phyloP scores from a whole-genome alignment of 2,888 invertebrate species.

The Epirrita christyi region DNA sequence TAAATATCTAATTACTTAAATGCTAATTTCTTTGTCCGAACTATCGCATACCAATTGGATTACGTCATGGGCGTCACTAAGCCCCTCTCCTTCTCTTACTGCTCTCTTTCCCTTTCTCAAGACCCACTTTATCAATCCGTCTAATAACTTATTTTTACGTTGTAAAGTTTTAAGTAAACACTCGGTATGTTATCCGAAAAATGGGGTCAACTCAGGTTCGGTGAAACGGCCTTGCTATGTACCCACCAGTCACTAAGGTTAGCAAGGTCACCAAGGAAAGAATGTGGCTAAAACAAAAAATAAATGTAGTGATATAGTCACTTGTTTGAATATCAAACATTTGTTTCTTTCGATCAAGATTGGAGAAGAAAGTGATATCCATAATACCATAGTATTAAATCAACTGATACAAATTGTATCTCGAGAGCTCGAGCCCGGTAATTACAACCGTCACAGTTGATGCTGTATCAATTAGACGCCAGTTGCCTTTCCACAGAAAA shows the following conservation, averaged over 20 bases:
- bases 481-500: slow-evolving; percentile 75
- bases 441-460: slow-evolving; percentile 69
- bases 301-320: slow-evolving; percentile 19
- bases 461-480: slow-evolving; percentile 79
- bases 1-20: slow-evolving; percentile 45
- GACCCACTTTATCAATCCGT: slow-evolving; percentile 62
- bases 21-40: slow-evolving; percentile 65
- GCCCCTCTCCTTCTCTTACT: slow-evolving; percentile 35
- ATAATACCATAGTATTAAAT: slow-evolving; percentile 32
- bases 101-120: slow-evolving; percentile 41
- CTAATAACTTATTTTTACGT: slow-evolving; percentile 42
- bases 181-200: slow-evolving; percentile 48
- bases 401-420: slow-evolving; percentile 34
- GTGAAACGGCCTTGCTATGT: slow-evolving; percentile 47
- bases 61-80: slow-evolving; percentile 70
- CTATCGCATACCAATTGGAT: slow-evolving; percentile 73
- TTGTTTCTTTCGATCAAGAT: slow-evolving; percentile 21
- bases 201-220: slow-evolving; percentile 53
- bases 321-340: slow-evolving; percentile 22
- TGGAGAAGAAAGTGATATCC: slow-evolving; percentile 30
- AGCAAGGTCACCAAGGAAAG: slow-evolving; percentile 38
- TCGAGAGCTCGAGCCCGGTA: slow-evolving; percentile 44
- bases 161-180: slow-evolving; percentile 37
- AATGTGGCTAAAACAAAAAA: slow-evolving; percentile 33
- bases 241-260: slow-evolving; percentile 34